Conservation (phyloP, 1,140 invertebrate species). For the Triops cancriformis region DNA sequence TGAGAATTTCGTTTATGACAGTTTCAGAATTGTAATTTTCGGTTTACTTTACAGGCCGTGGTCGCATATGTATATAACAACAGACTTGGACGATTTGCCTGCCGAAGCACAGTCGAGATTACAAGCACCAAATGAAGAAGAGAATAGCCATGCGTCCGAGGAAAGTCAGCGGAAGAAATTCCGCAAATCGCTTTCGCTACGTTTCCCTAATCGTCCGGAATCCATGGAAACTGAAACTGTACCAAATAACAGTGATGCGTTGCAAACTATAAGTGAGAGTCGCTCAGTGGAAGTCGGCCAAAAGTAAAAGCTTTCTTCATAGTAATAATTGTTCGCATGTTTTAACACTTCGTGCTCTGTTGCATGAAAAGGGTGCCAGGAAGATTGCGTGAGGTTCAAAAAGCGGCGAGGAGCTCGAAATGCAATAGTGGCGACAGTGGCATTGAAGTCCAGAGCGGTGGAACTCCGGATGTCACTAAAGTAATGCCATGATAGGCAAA, state of each 20-base stretch:
- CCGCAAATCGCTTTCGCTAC: neutral
- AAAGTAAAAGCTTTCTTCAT: neutral
- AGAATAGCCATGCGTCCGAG: neutral
- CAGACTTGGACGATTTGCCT: neutral
- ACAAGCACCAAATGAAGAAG: neutral
- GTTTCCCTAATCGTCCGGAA: neutral
- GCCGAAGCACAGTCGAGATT: neutral
- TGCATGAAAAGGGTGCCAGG: neutral
- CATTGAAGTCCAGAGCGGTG: conserved; percentile 56
- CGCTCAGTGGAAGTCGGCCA: neutral
- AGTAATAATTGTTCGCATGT: neutral
- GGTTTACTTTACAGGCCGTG: neutral
- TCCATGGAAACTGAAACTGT: neutral
- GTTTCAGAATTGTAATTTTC: too few species aligned
- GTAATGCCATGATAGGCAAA: neutral
- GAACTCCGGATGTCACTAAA: conserved; percentile 17
- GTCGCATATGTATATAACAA: neutral
- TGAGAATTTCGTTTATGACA: too few species aligned
- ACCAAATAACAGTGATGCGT: neutral
- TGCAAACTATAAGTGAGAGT: neutral
- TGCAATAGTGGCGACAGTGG: conserved; percentile 67
- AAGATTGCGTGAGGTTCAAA: conserved; percentile 43
- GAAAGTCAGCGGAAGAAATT: neutral
- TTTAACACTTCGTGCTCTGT: too few species aligned
- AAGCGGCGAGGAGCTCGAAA: conserved; percentile 57